phyloP scores from a whole-genome alignment of 2,888 invertebrate species.

The Melieria crassipennis region DNA sequence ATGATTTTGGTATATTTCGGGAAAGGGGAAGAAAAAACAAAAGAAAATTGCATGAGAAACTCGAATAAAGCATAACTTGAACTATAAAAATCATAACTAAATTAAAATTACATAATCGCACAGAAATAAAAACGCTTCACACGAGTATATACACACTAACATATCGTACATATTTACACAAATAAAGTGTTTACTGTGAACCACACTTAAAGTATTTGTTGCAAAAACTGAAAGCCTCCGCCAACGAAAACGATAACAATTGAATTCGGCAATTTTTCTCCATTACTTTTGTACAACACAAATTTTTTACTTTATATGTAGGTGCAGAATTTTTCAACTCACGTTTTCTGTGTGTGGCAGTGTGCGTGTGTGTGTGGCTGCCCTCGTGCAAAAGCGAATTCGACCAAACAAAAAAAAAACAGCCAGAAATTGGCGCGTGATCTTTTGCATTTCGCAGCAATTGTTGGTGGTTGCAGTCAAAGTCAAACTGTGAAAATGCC shows the following conservation, averaged over 20 bases:
- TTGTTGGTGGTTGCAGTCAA: conserved; percentile 4
- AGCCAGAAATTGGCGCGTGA: conserved; percentile 24
- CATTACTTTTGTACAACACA: conserved; percentile 9
- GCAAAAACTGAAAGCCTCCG: no score
- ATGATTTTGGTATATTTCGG: not conserved
- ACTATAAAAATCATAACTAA: conserved; percentile 5
- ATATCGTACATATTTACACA: no score
- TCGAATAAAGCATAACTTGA: not conserved
- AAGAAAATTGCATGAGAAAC: no score
- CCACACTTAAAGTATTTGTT: no score
- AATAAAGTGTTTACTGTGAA: no score
- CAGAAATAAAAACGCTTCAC: not conserved
- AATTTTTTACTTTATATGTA: not conserved
- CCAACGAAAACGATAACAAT: no score
- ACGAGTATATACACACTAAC: no score
- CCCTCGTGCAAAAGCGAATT: not conserved
- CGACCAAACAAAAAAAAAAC: no score
- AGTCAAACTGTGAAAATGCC: not conserved
- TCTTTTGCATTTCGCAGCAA: conserved; percentile 14
- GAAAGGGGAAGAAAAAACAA: no score
- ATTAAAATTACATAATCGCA: conserved; percentile 5
- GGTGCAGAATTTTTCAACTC: conserved; percentile 1
- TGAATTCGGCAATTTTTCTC: no score
- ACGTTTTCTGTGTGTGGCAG: conserved; percentile 19
- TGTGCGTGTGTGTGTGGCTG: conserved; percentile 5